Base-by-base conservation (phyloP, 2,888 invertebrate species). In the Agonum fuliginosum region DNA sequence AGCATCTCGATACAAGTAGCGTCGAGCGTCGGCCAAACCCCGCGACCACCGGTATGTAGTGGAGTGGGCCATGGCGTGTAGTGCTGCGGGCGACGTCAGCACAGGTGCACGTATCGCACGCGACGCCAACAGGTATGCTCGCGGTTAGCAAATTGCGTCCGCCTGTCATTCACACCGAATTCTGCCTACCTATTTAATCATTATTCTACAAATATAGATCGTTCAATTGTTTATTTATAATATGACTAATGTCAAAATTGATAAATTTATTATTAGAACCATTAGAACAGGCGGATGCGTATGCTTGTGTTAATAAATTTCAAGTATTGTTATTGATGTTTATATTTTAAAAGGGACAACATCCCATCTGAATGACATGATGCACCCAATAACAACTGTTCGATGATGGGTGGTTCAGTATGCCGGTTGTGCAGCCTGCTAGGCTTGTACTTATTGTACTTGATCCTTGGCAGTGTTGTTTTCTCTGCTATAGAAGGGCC, bases 401-500 rank as follows among this genome's bases (percentile, higher is more conserved):
- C 41, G 22, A 70, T 43, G 22, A 70, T 46, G 43, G 70, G 41
- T 14, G 20, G 24, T 27, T 24, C 46, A 8, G 1, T 14, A 14
- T 70, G 27, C 80, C 84, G 86, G 78, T 84, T 87, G 72, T 85
- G 88, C 54, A 88, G 89, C 83, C 83, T 85, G 73, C 83, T 85
- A 82, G 86, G 83, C 79, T 90, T 89, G 80, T 90, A 91, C 83
- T 80, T 90, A 20, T 82, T 91, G 37, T 93, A 91, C 84, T 85
- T 93, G 79, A 86, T 92, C 34, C 86, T 93, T 85, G 96, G 95
- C 14, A 95, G 95, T 0, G 89, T 91, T 14, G 91, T 95, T 78
- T 95, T 95, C 85, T 93, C 93, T 77, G 90, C 92, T n/a, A 92
- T 95, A 80, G 95, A 95, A 86, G 91, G 91, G 3, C 94, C 94